Percentiles rank a stretch among this genome's conserved stretches.
Conservation (phyloP, 2,113 vertebrate species). For the Amazona guildingii region DNA sequence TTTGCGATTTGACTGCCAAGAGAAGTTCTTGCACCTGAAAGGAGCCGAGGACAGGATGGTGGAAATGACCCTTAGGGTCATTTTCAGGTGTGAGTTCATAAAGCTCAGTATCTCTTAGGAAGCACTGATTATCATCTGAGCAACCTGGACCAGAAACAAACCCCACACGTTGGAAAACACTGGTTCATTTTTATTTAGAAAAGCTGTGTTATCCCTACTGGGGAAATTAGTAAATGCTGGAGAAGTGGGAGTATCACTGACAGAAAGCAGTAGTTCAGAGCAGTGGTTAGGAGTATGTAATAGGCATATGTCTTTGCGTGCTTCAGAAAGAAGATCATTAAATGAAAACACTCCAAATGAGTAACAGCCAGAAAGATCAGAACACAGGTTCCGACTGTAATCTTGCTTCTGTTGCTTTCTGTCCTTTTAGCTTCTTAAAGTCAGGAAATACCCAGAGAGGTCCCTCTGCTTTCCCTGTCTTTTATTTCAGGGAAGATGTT, state of each 20-base stretch:
- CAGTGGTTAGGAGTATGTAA: neutral
- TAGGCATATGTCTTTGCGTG: neutral
- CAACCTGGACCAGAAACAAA: neutral
- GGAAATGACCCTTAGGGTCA: neutral
- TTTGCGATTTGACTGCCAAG: neutral
- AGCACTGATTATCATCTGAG: neutral
- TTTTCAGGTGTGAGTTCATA: neutral
- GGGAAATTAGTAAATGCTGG: neutral
- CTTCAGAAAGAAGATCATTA: neutral
- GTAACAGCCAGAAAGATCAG: neutral
- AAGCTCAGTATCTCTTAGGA: neutral
- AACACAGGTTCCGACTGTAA: neutral
- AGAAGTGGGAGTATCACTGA: neutral
- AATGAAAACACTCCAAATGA: neutral
- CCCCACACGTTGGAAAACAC: neutral
- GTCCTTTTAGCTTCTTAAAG: neutral
- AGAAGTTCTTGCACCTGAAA: neutral
- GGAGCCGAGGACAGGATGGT: neutral
- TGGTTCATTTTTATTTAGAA: neutral
- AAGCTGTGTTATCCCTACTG: neutral
- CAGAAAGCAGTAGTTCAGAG: neutral
- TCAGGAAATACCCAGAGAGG: neutral
- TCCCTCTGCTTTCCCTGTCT: neutral
- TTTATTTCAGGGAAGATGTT: neutral
- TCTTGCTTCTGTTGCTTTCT: neutral